Evolutionary conservation across 2,113 vertebrate genomes (phyloP).

Genomic region (Actenoides hombroni): DNA sequence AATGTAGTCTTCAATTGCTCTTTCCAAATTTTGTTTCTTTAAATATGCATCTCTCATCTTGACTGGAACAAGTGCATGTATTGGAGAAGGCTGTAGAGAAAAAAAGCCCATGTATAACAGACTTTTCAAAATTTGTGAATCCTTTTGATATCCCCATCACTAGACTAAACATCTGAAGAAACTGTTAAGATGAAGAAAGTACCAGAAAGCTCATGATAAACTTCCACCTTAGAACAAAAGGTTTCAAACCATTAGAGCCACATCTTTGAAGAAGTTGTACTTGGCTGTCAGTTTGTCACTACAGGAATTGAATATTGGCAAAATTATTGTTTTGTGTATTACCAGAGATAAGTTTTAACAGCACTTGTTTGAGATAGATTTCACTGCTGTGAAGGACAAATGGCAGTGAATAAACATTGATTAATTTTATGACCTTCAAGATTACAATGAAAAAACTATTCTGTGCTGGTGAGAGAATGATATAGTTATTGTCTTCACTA

Average conservation of each 20-base stretch:
- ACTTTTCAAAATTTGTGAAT: not conserved
- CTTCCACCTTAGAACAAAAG: not conserved
- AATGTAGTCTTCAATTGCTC: slow-evolving; percentile 81
- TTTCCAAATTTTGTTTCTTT: slow-evolving; percentile 82
- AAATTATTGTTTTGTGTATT: too few relatives aligned
- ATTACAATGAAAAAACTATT: too few relatives aligned
- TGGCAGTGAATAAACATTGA: too few relatives aligned
- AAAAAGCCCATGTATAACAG: not conserved
- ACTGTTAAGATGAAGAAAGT: not conserved
- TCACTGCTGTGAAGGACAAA: too few relatives aligned
- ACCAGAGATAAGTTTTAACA: too few relatives aligned
- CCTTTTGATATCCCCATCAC: not conserved
- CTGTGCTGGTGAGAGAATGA: too few relatives aligned
- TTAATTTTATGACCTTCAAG: too few relatives aligned
- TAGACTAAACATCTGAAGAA: not conserved
- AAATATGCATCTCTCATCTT: slow-evolving; percentile 68
- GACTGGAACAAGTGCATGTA: slow-evolving; percentile 82
- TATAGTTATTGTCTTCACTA: too few relatives aligned
- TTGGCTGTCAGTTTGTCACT: too few relatives aligned
- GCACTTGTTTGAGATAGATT: too few relatives aligned
- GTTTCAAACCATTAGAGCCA: not conserved
- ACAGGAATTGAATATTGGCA: too few relatives aligned
- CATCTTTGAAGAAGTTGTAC: not conserved
- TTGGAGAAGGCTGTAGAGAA: slow-evolving; percentile 71
- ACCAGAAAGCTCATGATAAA: not conserved